Evolutionary conservation across 2,797 vertebrate species (phyloP), one percentile per base, ranked within the genome.

Genomic region (Danio kyathit): DNA sequence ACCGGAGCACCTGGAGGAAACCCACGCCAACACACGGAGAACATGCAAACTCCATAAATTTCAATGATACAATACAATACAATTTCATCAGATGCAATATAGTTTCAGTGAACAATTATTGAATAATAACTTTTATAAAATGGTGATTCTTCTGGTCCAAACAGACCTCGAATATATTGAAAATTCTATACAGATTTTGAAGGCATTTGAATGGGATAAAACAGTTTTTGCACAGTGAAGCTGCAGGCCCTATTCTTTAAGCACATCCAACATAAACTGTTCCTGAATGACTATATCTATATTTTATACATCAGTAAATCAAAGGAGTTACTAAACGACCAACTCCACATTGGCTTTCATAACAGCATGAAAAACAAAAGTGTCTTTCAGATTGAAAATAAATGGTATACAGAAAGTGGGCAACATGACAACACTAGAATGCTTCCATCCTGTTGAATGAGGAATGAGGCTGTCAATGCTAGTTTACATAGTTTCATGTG

Each of bases 291-390:
- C 3, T 69, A n/a, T 5, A 52, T n/a, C 4, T 10, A n/a, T 41
- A 14, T 71, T 54, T 54, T 13, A 54, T 54, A 41, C 11, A 71
- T 41, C 6, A 70, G 38, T 70, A 54, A 11, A 70, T 70, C 3
- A 54, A 71, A 10, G 17, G 16, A 12, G 14, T 54, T 14, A 40
- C 9, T 70, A 69, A 51, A 69, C 0, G 0, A 40, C 48, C 21
- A 7, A 52, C 48, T 52, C 52, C 0, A 0, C 1, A 0, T 52
- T 69, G 48, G 21, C 5, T 48, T 40, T 51, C 66, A 52, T 8
- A 52, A 48, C 66, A 40, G 5, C 66, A 51, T 4, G 21, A 52
- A 52, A 67, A 69, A 40, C 21, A 40, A 69, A 6, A 38, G 5
- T 51, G 9, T 38, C n/a, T 51, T n/a, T 69, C 29, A 11, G 5